Base-by-base conservation (phyloP, 2,888 invertebrate genomes). In the Rhagophthalmus giganteus region DNA sequence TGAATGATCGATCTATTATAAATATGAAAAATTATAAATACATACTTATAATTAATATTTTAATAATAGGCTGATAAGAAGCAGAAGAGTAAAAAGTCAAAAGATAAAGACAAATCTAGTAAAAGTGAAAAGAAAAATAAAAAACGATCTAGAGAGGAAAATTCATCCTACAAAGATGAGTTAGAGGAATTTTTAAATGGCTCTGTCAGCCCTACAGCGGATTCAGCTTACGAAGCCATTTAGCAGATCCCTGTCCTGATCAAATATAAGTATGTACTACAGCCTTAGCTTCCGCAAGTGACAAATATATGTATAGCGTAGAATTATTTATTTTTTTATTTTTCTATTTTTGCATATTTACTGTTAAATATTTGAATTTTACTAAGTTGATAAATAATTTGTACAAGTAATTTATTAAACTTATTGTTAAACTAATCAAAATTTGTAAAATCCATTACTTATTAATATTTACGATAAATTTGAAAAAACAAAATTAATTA, bases 171-270 rank as follows among this genome's bases (percentile, higher is more conserved):
- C 31, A 60, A 65, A 65, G 81, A 81, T 58, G 83, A 83, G 62
- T 68, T 84, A 24, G 84, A 84, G 62, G 81, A 84, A 61, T 84
- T 85, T 69, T 69, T 84, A 4, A 83, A 82, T 68, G 79, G 79
- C 52, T 67, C 78, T 57, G 56, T 78, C 61, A 68, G 79, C 72
- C 66, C 82, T 71, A 71, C 79, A 60, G 69, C 78, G 70, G 76
- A 83, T 55, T 74, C 77, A 31, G 80, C 81, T 30, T 83, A 83
- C 62, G 83, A 84, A 69, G 81, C 81, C 58, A 79, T 83, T 68
- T 83, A 79, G 68, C 45, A 45, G 9, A 51, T 51, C 38, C 51
- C 51, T 15, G 16, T 33, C 11, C 10, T 45, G 11, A 37, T 45
- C 1, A 42, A 42, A 31, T 49, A 49, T 31, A 49, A 42, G 16